Base-by-base conservation (phyloP, 2,113 vertebrate species). In the Craseonycteris thonglongyai region DNA sequence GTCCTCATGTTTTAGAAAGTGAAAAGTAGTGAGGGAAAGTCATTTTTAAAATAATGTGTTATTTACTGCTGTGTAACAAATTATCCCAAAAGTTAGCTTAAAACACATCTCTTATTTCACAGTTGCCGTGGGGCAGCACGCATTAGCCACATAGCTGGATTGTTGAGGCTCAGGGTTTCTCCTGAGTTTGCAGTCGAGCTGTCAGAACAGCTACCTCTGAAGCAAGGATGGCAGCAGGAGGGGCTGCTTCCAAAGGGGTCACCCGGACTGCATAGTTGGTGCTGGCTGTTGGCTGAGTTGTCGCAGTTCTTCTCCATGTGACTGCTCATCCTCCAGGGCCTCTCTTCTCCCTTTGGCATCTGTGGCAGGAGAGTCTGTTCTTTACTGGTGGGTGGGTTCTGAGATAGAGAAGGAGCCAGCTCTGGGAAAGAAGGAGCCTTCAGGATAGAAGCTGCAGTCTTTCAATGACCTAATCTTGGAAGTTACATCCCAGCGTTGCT, bases 61-160 rank as follows among this genome's bases (percentile, higher is more conserved):
- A 80, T 68, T 65, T 84, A 83, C 94, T 95, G 91, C 14, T 68
- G 24, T 61, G 59, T 38, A 92, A 80, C 49, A 88, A 72, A 66
- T 51, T 35, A 80, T 30, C 47, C 75, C 16, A 10, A 75, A 91
- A 74, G 18, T 35, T 95, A 54, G 33, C 59, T 72, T 75, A 75
- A 59, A 79, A 84, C 22, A 40, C 15, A 24, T 61, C 63, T 87
- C 42, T 54, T 56, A 47, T 84, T 58, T 88, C 42, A 33, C 13
- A 65, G 45, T 14, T 83, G 75, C 40, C 72, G 24, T 51, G 40
- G 59, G 11, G 18, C 45, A 54, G 74, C 47, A 47, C n/a, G 14
- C 15, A n/a, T 1, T n/a, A 30, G 42, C 7, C 0, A 0, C 40
- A 56, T 33, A 63, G 54, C 66, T 85, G n/a, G 51, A 30, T 6